phyloP scores from a whole-genome alignment of 2,113 vertebrate species.

The Mugil cephalus region DNA sequence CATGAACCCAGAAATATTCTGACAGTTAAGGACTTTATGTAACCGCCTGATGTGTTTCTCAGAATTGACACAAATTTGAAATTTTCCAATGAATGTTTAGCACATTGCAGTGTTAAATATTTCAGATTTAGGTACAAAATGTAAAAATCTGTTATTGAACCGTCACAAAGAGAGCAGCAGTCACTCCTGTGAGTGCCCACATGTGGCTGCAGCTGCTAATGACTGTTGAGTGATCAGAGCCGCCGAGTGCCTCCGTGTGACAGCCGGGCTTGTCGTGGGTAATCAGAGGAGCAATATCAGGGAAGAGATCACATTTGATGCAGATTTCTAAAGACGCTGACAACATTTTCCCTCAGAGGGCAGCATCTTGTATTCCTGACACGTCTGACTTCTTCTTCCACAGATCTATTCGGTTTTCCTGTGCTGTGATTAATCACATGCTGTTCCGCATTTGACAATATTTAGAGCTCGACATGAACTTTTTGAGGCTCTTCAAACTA shows the following conservation, averaged over 20 bases:
- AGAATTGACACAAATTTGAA: neutral
- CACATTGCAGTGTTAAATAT: constrained; percentile 5
- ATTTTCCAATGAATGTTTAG: neutral
- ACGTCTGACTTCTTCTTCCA: neutral
- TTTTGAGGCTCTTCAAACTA: too few species aligned
- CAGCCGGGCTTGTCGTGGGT: neutral
- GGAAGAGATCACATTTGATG: neutral
- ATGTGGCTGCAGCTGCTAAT: constrained; percentile 32
- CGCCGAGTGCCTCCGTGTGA: neutral
- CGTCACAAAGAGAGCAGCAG: constrained; percentile 3
- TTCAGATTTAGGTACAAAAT: constrained; percentile 39
- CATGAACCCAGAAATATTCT: too few species aligned
- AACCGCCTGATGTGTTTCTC: neutral
- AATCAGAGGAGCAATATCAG: constrained; percentile 29
- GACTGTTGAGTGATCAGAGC: constrained; percentile 41
- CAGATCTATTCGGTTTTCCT: neutral
- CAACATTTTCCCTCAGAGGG: neutral
- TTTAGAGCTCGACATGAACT: too few species aligned
- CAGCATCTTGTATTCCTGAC: neutral
- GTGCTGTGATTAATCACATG: neutral
- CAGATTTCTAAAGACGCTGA: neutral
- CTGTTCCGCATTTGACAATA: too few species aligned
- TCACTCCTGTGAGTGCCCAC: neutral
- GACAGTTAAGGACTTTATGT: too few species aligned
- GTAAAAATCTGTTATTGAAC: constrained; percentile 33